Evolutionary conservation across 2,113 vertebrate species (phyloP), one percentile per base, ranked within the genome.

Genomic region (Carassius carassius): DNA sequence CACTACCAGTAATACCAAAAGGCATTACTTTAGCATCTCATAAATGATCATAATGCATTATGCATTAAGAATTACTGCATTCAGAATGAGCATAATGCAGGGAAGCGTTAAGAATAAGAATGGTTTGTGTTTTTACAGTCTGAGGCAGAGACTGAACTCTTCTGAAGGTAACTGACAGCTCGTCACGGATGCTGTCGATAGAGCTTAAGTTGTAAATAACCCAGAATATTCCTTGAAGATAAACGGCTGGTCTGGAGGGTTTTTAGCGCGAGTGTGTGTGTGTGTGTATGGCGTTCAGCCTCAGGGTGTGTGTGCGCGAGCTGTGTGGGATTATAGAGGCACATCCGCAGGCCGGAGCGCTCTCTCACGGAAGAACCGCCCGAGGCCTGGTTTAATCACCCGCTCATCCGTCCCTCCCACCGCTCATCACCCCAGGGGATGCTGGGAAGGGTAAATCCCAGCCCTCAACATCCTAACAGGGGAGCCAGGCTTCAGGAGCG

Each of bases 321-420:
- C 35, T 25, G 44, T 70, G 58, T 60, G 82, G 82, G 84, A 85
- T 87, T 87, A 86, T 35, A 78, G 76, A 54, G 79, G 47, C 76
- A 63, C 83, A 69, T 51, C 80, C 51, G 21, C 62, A 21, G 21
- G 21, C 16, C 44, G 41, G 41, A 25, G 9, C 49, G 54, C n/a
- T 77, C 41, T 86, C 81, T 87, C 73, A 29, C 75, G 81, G 67
- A 75, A 78, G 41, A 78, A 82, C 84, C 69, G 84, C 84, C 83
- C 77, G 58, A 79, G 78, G 81, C 67, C 41, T 54, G 62, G 47
- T 89, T 86, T 89, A 88, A 87, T 86, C 84, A 87, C 78, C 86
- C 81, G 78, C 76, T 80, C 81, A 84, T 79, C 83, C 77, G 41
- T 62, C 69, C 65, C 23, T 60, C 54, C 67, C 51, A 35, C 62